Base-by-base conservation (phyloP, 2,888 invertebrate genomes). In the Polymixis lichenea region DNA sequence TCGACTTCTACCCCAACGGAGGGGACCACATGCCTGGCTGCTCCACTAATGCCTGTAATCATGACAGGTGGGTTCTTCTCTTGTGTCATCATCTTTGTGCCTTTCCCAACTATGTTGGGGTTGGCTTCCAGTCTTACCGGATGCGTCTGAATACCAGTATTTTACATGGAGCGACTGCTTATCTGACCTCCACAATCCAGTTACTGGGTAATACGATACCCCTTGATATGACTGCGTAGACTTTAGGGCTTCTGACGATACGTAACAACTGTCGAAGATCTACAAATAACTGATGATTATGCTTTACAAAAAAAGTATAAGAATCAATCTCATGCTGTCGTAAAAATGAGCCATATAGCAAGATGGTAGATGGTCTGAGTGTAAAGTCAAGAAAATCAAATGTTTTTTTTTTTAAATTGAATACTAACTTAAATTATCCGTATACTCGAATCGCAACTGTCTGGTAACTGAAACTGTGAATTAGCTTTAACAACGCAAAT, bases 1-100 rank as follows among this genome's bases (percentile, higher is more conserved):
- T 72, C 0, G 70, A 72, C n/a, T 72, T 72, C 49, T 72, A 72
- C 19, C 72, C 72, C 3, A 72, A 72, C 15, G 72, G 56, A 1
- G 72, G 72, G 0, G n/a, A n/a, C 4, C 9, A n/a, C 17, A 72
- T 69, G 69, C 72, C 72, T n/a, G 72, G 72, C 5, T 72, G 72
- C 32, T 9, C 70, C 3, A 25, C 0, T n/a, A 1, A 9, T 0
- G 0, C 9, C 19, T 72, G 72, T 19, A 15, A 69, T 28, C 72
- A 72, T 32, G 70, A 69, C 0, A 72, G 72, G 72, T 72, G n/a
- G 1, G 72, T 19, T 25, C 19, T 22, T 25, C 4, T 32, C 17
- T 49, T 65, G n/a, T n/a, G 4, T 55, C 1, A n/a, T n/a, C 4
- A n/a, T 53, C n/a, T 53, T 4, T 38, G n/a, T 38, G 9, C 0